Base-by-base conservation (phyloP, 2,888 invertebrate species). In the Lacanobia wlatinum region DNA sequence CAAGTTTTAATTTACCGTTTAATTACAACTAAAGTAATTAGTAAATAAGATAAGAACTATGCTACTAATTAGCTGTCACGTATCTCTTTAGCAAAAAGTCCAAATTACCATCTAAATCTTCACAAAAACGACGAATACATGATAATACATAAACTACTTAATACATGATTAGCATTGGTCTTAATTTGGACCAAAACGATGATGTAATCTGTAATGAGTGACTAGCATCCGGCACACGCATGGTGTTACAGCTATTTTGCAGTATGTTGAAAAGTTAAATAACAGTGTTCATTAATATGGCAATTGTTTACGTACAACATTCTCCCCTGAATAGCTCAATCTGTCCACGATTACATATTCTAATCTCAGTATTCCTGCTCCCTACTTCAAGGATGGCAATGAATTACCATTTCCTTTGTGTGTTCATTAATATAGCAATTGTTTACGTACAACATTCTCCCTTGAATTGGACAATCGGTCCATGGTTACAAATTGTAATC, bases 201-300 rank as follows among this genome's bases (percentile, higher is more conserved):
- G 61, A 60, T 61, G 73, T 71, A 73, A 61, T 71, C 21, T 43
- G 52, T 23, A 73, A 43, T 60, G 38, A 62, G 46, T 60, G 59
- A 40, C 23, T n/a, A n/a, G 59, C 43, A 60, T 38, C 73, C 71
- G 52, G 50, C 34, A 21, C 73, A 73, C 52, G 71, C 59, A 43
- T 16, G 59, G 28, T 72, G 50, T 55, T 61, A 48, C 10, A 74
- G 38, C 46, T 48, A 73, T 18, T 38, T 28, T 21, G 53, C 74
- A 62, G 61, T 46, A 48, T 23, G 21, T 23, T 52, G 2, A 23
- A n/a, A 58, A 58, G 21, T 21, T 70, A 28, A 14, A 38, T 23
- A 52, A 46, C 12, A 52, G 0, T 34, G 14, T 50, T 58, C 23
- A 28, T 46, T 21, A 34, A n/a, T 21, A 38, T 43, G 28, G 5